phyloP scores from a whole-genome alignment of 2,797 vertebrate species.

The Eptatretus atami region DNA sequence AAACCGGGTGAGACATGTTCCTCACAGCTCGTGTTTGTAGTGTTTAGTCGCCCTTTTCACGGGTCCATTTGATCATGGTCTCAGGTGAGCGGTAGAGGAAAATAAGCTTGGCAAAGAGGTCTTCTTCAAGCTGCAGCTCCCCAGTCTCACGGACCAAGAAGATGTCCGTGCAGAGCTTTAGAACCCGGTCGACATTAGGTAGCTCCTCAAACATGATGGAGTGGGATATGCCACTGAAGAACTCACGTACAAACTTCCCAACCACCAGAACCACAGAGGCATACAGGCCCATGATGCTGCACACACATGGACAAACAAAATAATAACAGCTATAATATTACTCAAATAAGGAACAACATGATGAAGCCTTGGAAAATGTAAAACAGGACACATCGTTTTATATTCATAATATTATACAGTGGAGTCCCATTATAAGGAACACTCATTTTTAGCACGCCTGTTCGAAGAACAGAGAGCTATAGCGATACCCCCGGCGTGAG shows the following conservation, averaged over 20 bases:
- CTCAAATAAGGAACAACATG: no score
- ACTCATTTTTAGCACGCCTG: no score
- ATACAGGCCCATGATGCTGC: conserved; percentile 26
- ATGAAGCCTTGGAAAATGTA: no score
- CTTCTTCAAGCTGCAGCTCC: conserved; percentile 29
- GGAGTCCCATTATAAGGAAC: no score
- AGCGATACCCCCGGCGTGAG: no score
- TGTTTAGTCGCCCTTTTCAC: conserved; percentile 18
- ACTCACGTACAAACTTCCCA: conserved; percentile 30
- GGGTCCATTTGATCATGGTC: conserved; percentile 25
- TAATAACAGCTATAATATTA: no score
- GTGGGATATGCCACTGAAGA: conserved; percentile 27
- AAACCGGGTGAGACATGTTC: no score
- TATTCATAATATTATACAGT: no score
- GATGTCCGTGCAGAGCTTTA: conserved; percentile 30
- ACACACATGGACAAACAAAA: background rate
- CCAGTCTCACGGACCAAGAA: conserved; percentile 27
- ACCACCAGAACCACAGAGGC: conserved; percentile 27
- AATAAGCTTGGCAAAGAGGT: conserved; percentile 27
- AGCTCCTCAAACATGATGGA: conserved; percentile 37
- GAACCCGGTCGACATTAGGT: conserved; percentile 22
- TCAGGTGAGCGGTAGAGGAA: conserved; percentile 21
- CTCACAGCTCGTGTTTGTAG: no score
- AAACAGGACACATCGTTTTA: no score
- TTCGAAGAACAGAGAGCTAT: no score